Base-by-base conservation (phyloP, 2,113 vertebrate species). In the Mohoua ochrocephala region DNA sequence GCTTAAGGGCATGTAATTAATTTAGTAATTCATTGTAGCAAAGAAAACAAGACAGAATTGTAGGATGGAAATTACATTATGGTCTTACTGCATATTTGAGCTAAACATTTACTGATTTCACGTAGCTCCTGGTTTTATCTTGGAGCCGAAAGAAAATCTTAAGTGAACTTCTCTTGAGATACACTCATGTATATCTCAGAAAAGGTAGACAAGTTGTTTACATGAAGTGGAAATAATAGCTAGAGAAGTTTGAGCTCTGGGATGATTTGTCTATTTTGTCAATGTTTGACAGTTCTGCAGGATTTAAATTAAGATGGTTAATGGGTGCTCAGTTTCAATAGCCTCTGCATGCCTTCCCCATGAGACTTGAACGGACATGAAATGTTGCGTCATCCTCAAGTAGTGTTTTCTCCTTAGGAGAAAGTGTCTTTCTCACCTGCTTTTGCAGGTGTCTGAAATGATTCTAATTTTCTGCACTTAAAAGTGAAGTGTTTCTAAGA, bases 341-440 rank as follows among this genome's bases (percentile, higher is more conserved):
- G 35, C 61, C 24, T 92, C 84, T 91, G 93, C 91, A 28, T 96
- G 93, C 89, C 84, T 96, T 95, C 93, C 75, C 59, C 67, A 17
- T 95, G 64, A 95, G 79, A 64, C 91, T 77, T 88, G 93, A 96
- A 88, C 15, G 59, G 93, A 80, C 94, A 70, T 59, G 87, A 93
- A 94, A n/a, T 0, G 0, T 88, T 91, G 45, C 91, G 13, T 91
- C 91, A 96, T 84, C 50, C 45, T 83, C 59, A 50, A 31, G 39
- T 9, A n/a, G 26, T 57, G 28, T 26, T 84, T 87, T 87, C 87
- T 96, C 6, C 42, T 69, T 33, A 27, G 41, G 39, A 87, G 50
- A 80, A 50, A 54, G n/a, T 33, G 19, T n/a, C 64, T 91, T 69
- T 65, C 52, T 89, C 75, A 85, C 67, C 91, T 83, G 70, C 37